A percentile compares a stretch with the other conserved stretches of the same genome.
Conservation (phyloP, 1,140 invertebrate genomes). For the Diuraphis noxia region DNA sequence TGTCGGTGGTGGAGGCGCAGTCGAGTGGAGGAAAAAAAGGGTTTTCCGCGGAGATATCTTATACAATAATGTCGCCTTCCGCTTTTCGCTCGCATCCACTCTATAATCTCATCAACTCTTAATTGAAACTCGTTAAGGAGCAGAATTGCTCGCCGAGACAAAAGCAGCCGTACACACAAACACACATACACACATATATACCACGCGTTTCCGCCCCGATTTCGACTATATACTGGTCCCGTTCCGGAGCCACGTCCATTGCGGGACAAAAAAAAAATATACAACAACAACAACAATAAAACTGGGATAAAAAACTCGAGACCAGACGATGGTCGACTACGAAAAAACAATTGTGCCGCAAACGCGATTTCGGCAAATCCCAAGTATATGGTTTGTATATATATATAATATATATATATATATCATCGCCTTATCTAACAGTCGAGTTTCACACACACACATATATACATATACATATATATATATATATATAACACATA, state of each 20-base stretch:
- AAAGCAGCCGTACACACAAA: background rate
- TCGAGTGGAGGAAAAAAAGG: background rate
- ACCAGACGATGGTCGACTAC: background rate
- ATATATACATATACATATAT: too few relatives aligned
- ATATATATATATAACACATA: background rate
- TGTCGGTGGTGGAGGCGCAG: background rate
- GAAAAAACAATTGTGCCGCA: slow-evolving; percentile 9
- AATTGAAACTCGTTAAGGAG: slow-evolving; percentile 28
- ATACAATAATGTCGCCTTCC: background rate
- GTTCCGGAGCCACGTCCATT: too few relatives aligned
- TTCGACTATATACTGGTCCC: background rate
- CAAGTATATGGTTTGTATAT: background rate
- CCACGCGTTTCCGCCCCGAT: background rate
- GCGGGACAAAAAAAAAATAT: background rate
- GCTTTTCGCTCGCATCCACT: background rate
- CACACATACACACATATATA: too few relatives aligned
- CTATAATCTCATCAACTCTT: slow-evolving; percentile 14
- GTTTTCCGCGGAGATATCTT: background rate
- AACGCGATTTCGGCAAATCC: background rate
- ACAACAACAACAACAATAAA: background rate
- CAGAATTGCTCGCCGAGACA: background rate
- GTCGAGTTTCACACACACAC: too few relatives aligned
- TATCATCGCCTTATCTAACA: background rate
- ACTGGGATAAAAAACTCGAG: background rate
- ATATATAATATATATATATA: background rate